Evolutionary conservation across 2,797 vertebrate genomes (phyloP).

Genomic region (Limnodromus scolopaceus): DNA sequence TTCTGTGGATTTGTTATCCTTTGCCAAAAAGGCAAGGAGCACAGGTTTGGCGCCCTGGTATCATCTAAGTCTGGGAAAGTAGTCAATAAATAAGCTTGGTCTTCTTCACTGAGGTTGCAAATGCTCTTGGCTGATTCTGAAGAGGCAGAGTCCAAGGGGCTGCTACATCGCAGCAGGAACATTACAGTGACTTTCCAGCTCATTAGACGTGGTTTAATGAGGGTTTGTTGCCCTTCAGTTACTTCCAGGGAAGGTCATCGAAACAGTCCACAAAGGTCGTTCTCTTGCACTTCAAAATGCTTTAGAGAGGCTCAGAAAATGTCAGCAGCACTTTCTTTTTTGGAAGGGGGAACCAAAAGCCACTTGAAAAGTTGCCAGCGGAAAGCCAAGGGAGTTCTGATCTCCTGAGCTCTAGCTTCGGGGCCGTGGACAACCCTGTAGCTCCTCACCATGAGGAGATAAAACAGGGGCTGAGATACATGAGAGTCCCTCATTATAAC

Average conservation of each 20-base stretch:
- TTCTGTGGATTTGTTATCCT: not conserved
- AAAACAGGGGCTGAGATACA: not conserved
- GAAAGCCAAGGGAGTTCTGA: not conserved
- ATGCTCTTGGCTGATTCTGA: not conserved
- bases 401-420: not conserved
- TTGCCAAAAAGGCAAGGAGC: not conserved
- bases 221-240: not conserved
- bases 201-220: conserved; percentile 55
- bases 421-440: not conserved
- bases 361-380: not conserved
- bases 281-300: not conserved
- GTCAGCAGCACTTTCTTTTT: not conserved
- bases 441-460: not conserved
- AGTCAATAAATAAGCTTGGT: not conserved
- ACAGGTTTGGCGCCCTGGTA: not conserved
- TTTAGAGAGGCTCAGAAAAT: not conserved
- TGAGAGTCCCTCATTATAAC: conserved; percentile 24
- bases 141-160: not conserved
- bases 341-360: not conserved
- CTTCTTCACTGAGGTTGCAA: not conserved
- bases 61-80: not conserved
- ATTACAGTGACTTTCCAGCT: conserved; percentile 24
- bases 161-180: not conserved
- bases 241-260: not conserved
- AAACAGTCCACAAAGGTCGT: not conserved